Percentiles rank a stretch among this genome's conserved stretches.
Evolutionary conservation across 2,888 invertebrate genomes (phyloP).

Genomic region (Cryptosula pallasiana): DNA sequence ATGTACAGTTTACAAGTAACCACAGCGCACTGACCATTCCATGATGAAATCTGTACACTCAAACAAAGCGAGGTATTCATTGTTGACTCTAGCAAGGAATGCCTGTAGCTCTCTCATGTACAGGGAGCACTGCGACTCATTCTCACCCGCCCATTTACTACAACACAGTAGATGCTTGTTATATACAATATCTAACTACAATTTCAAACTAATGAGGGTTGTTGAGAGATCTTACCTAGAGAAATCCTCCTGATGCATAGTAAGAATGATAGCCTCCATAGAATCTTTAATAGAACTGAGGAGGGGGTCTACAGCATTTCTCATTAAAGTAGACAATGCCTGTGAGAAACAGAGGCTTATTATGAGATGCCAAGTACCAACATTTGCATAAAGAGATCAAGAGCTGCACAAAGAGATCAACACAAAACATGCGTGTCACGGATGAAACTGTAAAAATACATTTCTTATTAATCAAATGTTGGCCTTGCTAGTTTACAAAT

Average conservation of each 20-base stretch:
- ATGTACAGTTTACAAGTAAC: not conserved
- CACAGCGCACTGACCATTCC: constrained; percentile 39
- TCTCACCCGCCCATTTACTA: not conserved
- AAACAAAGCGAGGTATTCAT: constrained; percentile 66
- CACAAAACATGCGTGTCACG: too few species aligned
- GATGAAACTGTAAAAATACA: too few species aligned
- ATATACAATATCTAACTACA: too few species aligned
- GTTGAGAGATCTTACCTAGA: too few species aligned
- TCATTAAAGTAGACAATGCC: constrained; percentile 45
- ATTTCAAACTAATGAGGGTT: too few species aligned
- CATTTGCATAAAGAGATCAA: too few species aligned
- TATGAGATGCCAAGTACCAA: too few species aligned
- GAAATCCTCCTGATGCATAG: constrained; percentile 78
- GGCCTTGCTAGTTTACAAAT: too few species aligned
- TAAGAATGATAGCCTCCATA: constrained; percentile 81
- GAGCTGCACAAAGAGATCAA: too few species aligned
- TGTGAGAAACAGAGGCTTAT: too few species aligned
- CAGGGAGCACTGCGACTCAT: constrained; percentile 61
- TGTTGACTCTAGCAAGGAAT: constrained; percentile 71
- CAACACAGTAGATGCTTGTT: too few species aligned
- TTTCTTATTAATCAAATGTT: too few species aligned
- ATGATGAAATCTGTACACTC: constrained; percentile 64
- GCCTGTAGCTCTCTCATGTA: constrained; percentile 86
- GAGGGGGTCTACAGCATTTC: constrained; percentile 56
- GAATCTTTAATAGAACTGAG: constrained; percentile 74